A percentile compares a stretch with the other conserved stretches of the same genome.
These are phyloP conservation scores for Tretioscincus oriximinensis DNA, from an alignment of 2,113 vertebrate species.

Conservation along the genomic window DNA sequence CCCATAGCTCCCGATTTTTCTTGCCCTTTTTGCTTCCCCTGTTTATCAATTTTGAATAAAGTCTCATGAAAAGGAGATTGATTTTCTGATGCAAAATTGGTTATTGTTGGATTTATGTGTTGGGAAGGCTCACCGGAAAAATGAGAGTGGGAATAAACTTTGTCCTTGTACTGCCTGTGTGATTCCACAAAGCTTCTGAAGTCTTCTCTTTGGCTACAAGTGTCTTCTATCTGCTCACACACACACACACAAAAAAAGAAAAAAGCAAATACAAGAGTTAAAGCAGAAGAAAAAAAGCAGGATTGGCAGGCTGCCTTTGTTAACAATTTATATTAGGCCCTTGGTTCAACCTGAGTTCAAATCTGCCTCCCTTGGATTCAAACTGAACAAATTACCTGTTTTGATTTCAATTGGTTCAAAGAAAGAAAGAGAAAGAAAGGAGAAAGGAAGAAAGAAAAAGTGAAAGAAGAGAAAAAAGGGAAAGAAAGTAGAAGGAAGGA, in stretches of 20 bases:
- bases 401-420: too few relatives aligned
- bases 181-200: background rate
- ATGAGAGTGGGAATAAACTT: background rate
- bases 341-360: too few relatives aligned
- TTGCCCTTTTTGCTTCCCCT: background rate
- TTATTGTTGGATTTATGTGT: background rate
- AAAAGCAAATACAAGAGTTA: too few relatives aligned
- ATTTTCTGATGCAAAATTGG: background rate
- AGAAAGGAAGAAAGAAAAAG: too few relatives aligned
- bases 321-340: background rate
- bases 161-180: background rate
- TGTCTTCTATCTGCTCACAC: background rate
- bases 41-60: background rate
- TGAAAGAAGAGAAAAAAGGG: too few relatives aligned
- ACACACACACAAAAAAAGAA: too few relatives aligned
- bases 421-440: too few relatives aligned
- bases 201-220: background rate
- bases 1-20: background rate
- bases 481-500: too few relatives aligned
- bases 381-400: too few relatives aligned
- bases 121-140: background rate
- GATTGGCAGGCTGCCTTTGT: background rate
- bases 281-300: background rate
- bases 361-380: too few relatives aligned
- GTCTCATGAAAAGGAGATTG: slow-evolving; percentile 7